Evolutionary conservation across 2,113 vertebrate genomes (phyloP).

Genomic region (Pomatostomus ruficeps): DNA sequence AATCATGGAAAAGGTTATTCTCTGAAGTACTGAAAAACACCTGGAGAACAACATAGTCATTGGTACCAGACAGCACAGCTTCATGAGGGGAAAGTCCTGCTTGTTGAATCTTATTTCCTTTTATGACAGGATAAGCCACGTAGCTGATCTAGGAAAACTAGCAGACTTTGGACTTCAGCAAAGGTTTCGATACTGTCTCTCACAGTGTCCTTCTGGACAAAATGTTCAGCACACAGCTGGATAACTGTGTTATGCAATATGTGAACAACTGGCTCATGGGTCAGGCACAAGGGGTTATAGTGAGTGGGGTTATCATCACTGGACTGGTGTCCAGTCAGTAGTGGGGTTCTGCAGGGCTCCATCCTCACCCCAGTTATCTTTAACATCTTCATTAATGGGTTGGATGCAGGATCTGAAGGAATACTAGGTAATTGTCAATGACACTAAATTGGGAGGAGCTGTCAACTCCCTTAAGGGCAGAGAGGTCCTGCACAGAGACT

Average conservation of each 20-base stretch:
- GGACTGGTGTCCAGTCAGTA: no score
- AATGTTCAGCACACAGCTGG: background rate
- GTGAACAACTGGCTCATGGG: background rate
- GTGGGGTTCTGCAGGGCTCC: background rate
- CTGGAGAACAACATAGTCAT: background rate
- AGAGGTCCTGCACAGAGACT: background rate
- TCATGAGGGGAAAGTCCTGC: no score
- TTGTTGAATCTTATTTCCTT: background rate
- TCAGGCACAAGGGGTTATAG: background rate
- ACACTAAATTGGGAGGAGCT: background rate
- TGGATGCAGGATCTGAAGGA: background rate
- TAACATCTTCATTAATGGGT: background rate
- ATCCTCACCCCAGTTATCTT: background rate
- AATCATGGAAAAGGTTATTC: background rate
- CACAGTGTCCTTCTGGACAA: background rate
- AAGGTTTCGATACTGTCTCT: background rate
- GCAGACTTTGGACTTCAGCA: background rate
- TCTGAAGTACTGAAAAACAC: background rate
- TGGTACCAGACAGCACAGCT: background rate
- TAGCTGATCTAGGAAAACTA: background rate
- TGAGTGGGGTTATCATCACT: background rate
- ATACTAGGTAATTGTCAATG: background rate
- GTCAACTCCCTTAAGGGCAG: background rate
- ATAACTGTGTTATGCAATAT: fast-evolving
- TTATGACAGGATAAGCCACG: background rate